phyloP scores from a whole-genome alignment of 1,140 invertebrate genomes.

The Achroia grisella region DNA sequence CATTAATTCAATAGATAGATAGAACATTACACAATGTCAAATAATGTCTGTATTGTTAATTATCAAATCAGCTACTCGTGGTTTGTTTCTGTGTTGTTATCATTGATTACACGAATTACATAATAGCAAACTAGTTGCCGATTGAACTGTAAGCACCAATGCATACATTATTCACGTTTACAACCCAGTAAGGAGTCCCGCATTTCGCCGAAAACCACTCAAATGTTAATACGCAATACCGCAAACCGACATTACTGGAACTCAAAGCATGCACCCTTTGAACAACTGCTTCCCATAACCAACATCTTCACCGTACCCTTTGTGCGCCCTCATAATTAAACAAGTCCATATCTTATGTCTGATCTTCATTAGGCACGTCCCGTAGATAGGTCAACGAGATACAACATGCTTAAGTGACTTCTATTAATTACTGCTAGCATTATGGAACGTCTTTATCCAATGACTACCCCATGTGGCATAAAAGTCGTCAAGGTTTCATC shows the following conservation, averaged over 20 bases:
- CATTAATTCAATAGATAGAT: too few species aligned
- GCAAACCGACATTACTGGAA: constrained; percentile 2
- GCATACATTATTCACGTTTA: too few species aligned
- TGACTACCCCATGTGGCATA: too few species aligned
- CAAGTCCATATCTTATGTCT: constrained; percentile 6
- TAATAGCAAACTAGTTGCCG: too few species aligned
- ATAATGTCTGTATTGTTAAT: too few species aligned
- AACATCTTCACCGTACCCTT: constrained; percentile 4
- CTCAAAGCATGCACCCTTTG: background rate
- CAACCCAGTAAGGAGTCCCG: too few species aligned
- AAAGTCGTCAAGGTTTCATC: too few species aligned
- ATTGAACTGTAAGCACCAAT: too few species aligned
- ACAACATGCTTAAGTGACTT: constrained; percentile 7
- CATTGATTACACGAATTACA: too few species aligned
- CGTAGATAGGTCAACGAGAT: constrained; percentile 9
- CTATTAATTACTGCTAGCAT: constrained; percentile 9
- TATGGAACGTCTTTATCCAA: constrained; percentile 2
- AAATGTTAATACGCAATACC: constrained; percentile 2
- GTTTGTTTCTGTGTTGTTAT: too few species aligned
- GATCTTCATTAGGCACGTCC: constrained; percentile 12
- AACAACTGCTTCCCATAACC: constrained; percentile 3
- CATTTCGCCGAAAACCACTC: background rate
- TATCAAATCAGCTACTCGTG: too few species aligned
- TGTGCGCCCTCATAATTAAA: constrained; percentile 8
- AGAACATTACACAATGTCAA: too few species aligned